Percentiles rank a stretch among this genome's conserved stretches.
Evolutionary conservation across 2,797 vertebrate species (phyloP).

Genomic region (Smutsia temminckii): DNA sequence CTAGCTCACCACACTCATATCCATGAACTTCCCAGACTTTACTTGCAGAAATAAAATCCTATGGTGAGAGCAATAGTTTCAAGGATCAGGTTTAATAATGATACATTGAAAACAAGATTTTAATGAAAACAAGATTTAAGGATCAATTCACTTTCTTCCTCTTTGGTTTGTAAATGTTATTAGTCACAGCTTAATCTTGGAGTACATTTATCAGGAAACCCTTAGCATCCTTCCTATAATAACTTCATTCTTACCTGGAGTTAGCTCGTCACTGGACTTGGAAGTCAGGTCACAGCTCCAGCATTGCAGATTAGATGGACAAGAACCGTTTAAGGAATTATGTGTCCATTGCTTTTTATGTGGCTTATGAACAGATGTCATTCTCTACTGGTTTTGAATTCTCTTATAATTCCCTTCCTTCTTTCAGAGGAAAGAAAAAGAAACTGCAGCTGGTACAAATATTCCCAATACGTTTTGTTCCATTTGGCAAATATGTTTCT

Average conservation of each 20-base stretch:
- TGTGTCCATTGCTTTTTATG: not conserved
- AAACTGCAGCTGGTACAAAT: not conserved
- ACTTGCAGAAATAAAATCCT: conserved; percentile 62
- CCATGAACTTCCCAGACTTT: conserved; percentile 56
- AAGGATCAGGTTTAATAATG: conserved; percentile 42
- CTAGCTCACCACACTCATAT: conserved; percentile 14
- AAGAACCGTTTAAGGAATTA: not conserved
- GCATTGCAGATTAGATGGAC: not conserved
- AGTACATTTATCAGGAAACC: not conserved
- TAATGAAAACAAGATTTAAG: conserved; percentile 40
- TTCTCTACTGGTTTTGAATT: not conserved
- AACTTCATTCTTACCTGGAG: not conserved
- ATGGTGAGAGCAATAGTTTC: conserved; percentile 17
- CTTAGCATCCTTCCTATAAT: not conserved
- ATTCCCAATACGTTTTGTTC: not conserved
- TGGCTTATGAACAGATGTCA: not conserved
- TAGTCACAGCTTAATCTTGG: not conserved
- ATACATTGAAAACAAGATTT: conserved; percentile 2
- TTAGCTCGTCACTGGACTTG: not conserved
- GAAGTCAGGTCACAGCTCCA: too few relatives aligned
- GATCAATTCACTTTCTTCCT: not conserved
- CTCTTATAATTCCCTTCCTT: not conserved
- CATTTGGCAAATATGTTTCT: not conserved
- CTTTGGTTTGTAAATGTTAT: not conserved
- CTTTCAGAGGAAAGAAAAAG: conserved; percentile 21